Conservation (phyloP, 1,140 invertebrate genomes). For the Drosophila lowei region DNA sequence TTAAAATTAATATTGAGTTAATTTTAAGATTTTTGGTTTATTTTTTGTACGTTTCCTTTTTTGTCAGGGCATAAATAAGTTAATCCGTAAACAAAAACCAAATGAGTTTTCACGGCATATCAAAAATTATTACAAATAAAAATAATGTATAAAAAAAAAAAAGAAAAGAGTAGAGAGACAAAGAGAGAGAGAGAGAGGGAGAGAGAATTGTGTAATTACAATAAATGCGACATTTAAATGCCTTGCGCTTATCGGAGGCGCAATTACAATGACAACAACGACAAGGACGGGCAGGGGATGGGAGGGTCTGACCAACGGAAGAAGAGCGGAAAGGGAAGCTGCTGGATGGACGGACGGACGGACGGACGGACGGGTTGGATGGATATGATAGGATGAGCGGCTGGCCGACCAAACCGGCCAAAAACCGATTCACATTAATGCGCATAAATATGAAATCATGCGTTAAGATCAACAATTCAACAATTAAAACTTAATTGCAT, state of each 20-base stretch:
- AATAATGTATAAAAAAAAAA: slow-evolving; percentile 13
- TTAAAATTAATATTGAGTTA: too few relatives aligned
- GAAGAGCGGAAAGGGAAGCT: slow-evolving; percentile 11
- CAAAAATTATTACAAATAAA: slow-evolving; percentile 62
- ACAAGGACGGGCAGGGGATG: neutral
- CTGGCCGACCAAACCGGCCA: slow-evolving; percentile 8
- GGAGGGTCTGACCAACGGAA: slow-evolving; percentile 12
- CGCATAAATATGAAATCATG: slow-evolving; percentile 82
- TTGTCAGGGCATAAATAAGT: slow-evolving; percentile 3
- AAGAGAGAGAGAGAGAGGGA: neutral
- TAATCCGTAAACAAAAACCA: slow-evolving; percentile 19
- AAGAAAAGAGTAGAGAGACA: neutral
- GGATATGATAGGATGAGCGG: neutral
- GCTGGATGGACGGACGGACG: too few relatives aligned
- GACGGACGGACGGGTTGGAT: neutral
- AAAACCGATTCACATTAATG: slow-evolving; percentile 72
- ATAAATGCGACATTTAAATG: slow-evolving; percentile 81
- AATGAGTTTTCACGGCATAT: slow-evolving; percentile 39
- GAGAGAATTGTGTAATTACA: slow-evolving; percentile 65
- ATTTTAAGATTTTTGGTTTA: too few relatives aligned
- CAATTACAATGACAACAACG: slow-evolving; percentile 74
- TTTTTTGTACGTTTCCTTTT: neutral
- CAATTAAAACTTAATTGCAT: slow-evolving; percentile 82
- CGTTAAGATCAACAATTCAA: slow-evolving; percentile 82
- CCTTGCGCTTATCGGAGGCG: slow-evolving; percentile 69